Conservation (phyloP, 92 coral and sea anemone genomes). For the Porites rus region DNA sequence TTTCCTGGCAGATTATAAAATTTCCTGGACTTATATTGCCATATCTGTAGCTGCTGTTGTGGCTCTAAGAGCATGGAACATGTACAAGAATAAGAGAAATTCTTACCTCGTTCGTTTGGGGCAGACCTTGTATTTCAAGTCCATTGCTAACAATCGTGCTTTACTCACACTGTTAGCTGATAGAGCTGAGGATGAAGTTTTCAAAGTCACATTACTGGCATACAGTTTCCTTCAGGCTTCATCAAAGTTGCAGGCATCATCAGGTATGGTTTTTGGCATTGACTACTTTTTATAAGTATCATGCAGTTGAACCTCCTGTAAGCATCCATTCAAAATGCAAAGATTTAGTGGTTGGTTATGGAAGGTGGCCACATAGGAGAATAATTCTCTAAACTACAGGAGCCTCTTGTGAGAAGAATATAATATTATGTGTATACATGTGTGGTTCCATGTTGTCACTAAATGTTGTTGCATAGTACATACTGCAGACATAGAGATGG, state of each 20-base stretch:
- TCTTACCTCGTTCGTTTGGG: constrained; percentile 82
- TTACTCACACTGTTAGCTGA: constrained; percentile 80
- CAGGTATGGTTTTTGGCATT: constrained; percentile 40
- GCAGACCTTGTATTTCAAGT: constrained; percentile 84
- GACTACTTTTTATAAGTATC: too few species aligned
- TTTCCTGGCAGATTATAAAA: constrained; percentile 80
- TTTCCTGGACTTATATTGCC: constrained; percentile 76
- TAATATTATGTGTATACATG: too few species aligned
- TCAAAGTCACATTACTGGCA: constrained; percentile 78
- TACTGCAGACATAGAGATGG: too few species aligned
- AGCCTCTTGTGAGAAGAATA: too few species aligned
- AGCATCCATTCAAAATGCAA: too few species aligned
- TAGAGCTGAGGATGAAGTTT: constrained; percentile 88
- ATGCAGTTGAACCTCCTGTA: too few species aligned
- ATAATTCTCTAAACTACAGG: too few species aligned
- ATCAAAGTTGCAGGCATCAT: constrained; percentile 40
- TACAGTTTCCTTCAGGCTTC: constrained; percentile 87
- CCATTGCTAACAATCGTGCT: constrained; percentile 93
- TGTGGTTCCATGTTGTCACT: too few species aligned
- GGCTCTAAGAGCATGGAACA: constrained; percentile 82
- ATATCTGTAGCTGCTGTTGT: constrained; percentile 69
- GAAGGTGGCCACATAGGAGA: too few species aligned
- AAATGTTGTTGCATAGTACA: too few species aligned
- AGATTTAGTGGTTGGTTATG: too few species aligned
- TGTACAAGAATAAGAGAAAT: constrained; percentile 85